phyloP scores from a whole-genome alignment of 2,888 invertebrate species.

The Clivina fossor region DNA sequence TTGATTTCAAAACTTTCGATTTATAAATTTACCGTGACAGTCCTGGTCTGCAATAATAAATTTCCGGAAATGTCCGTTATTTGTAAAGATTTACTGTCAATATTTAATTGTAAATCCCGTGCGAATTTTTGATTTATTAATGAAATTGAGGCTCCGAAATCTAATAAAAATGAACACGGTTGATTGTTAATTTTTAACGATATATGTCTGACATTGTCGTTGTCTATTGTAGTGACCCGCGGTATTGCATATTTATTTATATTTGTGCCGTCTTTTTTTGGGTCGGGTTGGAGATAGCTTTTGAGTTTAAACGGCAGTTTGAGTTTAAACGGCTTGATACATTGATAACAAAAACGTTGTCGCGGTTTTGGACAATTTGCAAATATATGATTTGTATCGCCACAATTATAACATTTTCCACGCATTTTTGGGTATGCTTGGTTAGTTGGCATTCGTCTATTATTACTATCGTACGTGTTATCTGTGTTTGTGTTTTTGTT shows the following conservation, averaged over 20 bases:
- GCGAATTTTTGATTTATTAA: background rate
- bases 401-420: conserved; percentile 29
- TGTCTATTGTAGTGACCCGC: background rate
- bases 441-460: no score
- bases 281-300: background rate
- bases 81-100: background rate
- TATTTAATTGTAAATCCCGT: background rate
- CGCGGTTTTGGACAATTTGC: conserved; percentile 21
- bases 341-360: background rate
- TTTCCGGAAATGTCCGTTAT: conserved; percentile 9
- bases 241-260: background rate
- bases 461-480: no score
- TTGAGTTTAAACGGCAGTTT: background rate
- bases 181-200: background rate
- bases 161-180: background rate
- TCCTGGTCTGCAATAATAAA: background rate
- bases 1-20: background rate
- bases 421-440: conserved; percentile 2
- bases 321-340: background rate
- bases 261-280: background rate
- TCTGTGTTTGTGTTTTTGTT: no score
- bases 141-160: background rate
- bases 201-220: background rate
- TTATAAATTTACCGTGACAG: background rate
- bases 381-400: conserved; percentile 19